A percentile compares a stretch with the other conserved stretches of the same genome.
These are phyloP conservation scores for Saccopteryx leptura DNA, from an alignment of 2,113 vertebrate genomes.

Conservation along the genomic window DNA sequence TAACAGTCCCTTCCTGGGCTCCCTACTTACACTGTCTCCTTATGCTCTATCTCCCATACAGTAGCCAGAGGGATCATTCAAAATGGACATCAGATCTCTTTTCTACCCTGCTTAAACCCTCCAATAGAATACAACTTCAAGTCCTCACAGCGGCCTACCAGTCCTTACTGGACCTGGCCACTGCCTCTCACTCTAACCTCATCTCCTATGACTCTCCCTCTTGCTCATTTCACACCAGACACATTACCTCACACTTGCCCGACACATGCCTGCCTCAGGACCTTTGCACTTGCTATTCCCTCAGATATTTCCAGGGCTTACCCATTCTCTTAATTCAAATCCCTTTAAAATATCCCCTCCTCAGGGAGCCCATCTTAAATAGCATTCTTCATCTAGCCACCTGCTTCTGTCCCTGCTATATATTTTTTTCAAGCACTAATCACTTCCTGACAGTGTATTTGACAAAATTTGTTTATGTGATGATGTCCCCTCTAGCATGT, in stretches of 20 bases:
- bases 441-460: background rate
- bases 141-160: background rate
- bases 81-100: background rate
- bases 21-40: background rate
- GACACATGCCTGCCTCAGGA: background rate
- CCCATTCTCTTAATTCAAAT: background rate
- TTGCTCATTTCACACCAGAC: background rate
- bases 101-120: background rate
- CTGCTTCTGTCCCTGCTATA: background rate
- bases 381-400: background rate
- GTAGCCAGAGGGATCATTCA: background rate
- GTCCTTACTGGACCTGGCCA: background rate
- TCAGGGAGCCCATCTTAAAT: background rate
- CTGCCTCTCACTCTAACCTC: background rate
- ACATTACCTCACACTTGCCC: too few species aligned
- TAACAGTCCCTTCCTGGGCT: background rate
- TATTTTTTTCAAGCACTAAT: background rate
- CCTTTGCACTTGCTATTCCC: background rate
- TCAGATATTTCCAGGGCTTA: background rate
- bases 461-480: background rate
- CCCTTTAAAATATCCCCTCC: background rate
- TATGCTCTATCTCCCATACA: accelerated
- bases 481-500: background rate
- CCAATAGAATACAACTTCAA: background rate
- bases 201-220: background rate